Evolutionary conservation across 2,888 invertebrate species (phyloP).

Genomic region (Aporophyla nigra): DNA sequence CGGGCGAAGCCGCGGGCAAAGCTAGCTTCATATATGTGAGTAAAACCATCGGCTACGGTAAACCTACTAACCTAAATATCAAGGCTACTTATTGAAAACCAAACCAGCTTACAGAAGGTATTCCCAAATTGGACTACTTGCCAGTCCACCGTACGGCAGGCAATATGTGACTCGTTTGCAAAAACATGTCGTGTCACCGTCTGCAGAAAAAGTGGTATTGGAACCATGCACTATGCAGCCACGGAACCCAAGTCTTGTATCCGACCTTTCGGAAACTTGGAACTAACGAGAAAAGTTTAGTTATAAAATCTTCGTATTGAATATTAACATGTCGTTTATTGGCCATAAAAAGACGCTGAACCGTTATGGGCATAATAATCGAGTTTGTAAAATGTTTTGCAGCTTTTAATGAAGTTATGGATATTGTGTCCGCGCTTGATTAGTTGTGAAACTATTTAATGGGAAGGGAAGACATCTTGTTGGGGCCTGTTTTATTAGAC

Average conservation of each 20-base stretch:
- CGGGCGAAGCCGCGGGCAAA: too few species aligned
- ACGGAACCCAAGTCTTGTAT: constrained; percentile 69
- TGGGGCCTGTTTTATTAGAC: constrained; percentile 50
- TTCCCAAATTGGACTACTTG: constrained; percentile 43
- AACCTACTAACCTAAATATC: constrained; percentile 5
- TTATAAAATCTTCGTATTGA: constrained; percentile 87
- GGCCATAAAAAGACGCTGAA: constrained; percentile 78
- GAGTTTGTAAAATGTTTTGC: constrained; percentile 73
- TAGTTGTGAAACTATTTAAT: constrained; percentile 70
- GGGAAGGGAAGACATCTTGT: constrained; percentile 44
- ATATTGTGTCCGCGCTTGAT: constrained; percentile 69
- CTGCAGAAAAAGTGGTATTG: constrained; percentile 59
- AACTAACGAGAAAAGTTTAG: constrained; percentile 86
- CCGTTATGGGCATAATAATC: constrained; percentile 79
- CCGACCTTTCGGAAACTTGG: constrained; percentile 71
- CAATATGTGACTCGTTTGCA: constrained; percentile 58
- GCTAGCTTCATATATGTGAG: background rate
- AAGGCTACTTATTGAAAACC: constrained; percentile 38
- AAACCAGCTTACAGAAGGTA: constrained; percentile 36
- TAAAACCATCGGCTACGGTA: too few species aligned
- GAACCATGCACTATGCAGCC: constrained; percentile 57
- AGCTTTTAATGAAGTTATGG: constrained; percentile 72
- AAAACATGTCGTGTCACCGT: constrained; percentile 54
- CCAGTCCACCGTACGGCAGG: constrained; percentile 35
- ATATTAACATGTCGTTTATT: constrained; percentile 86